Conservation (phyloP, 2,888 invertebrate genomes). For the Auanema freiburgensis region DNA sequence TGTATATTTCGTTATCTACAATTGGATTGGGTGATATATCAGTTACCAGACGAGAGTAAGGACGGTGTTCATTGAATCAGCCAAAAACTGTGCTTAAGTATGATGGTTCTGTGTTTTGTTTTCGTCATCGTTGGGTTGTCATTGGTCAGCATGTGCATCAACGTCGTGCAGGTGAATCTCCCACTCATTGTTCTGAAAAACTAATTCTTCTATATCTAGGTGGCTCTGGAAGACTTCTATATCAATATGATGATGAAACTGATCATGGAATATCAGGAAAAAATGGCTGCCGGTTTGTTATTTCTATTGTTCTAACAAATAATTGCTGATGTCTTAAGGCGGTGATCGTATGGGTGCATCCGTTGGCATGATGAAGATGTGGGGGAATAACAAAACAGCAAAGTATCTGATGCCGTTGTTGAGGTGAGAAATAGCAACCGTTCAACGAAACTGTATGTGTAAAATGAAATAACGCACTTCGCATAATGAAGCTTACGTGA, state of each 20-base stretch:
- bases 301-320: background rate
- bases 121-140: slow-evolving; percentile 68
- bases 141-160: slow-evolving; percentile 68
- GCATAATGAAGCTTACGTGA: slow-evolving; percentile 6
- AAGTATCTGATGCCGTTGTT: slow-evolving; percentile 60
- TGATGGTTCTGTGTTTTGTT: slow-evolving; percentile 63
- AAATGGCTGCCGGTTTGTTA: slow-evolving; percentile 53
- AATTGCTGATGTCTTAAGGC: slow-evolving; percentile 13
- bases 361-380: slow-evolving; percentile 63
- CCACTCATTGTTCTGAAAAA: background rate
- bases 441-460: background rate
- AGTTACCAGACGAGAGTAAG: slow-evolving; percentile 58
- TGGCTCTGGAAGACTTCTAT: slow-evolving; percentile 62
- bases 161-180: slow-evolving; percentile 63
- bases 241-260: slow-evolving; percentile 60
- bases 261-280: slow-evolving; percentile 61
- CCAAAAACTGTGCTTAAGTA: slow-evolving; percentile 36
- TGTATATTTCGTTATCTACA: slow-evolving; percentile 66
- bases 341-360: slow-evolving; percentile 57
- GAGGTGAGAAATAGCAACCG: slow-evolving; percentile 27
- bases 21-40: slow-evolving; percentile 64
- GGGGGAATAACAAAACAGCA: slow-evolving; percentile 61
- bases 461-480: no score
- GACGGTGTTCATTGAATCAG: background rate
- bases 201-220: no score